These are phyloP conservation scores for Lophura nycthemera DNA, from an alignment of 2,113 vertebrate genomes.

Conservation along the genomic window DNA sequence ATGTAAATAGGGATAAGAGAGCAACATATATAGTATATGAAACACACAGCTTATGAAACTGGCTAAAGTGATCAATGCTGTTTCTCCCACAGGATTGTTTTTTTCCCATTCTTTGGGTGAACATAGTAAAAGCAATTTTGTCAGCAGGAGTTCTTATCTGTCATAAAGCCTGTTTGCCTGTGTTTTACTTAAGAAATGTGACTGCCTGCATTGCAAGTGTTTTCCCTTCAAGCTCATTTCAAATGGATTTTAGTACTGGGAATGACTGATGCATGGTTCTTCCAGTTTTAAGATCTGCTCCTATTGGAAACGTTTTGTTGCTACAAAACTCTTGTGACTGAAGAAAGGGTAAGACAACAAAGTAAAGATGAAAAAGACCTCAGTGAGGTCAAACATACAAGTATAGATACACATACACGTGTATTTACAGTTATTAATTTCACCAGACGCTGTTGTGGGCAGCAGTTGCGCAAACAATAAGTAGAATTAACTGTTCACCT, in stretches of 20 bases:
- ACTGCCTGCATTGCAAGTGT: not conserved
- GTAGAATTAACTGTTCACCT: not conserved
- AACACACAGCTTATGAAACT: not conserved
- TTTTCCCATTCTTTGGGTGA: not conserved
- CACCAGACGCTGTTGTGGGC: not conserved
- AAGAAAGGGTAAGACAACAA: not conserved
- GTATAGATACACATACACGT: fast-evolving
- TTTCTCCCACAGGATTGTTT: not conserved
- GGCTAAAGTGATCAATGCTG: conserved; percentile 1
- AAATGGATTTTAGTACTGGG: not conserved
- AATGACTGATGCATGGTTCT: not conserved
- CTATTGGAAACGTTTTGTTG: not conserved
- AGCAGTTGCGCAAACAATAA: not conserved
- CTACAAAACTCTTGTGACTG: not conserved
- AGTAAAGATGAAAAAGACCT: not conserved
- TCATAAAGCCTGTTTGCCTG: not conserved
- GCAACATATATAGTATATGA: not conserved
- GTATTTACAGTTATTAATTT: not conserved
- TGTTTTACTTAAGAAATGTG: conserved; percentile 7
- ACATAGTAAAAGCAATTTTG: conserved; percentile 14
- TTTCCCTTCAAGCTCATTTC: conserved; percentile 7
- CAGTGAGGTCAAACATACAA: not conserved
- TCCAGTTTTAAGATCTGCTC: not conserved
- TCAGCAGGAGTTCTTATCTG: not conserved
- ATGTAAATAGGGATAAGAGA: not conserved